Base-by-base conservation (phyloP, 2,113 vertebrate genomes). In the Motacilla tschutschensis region DNA sequence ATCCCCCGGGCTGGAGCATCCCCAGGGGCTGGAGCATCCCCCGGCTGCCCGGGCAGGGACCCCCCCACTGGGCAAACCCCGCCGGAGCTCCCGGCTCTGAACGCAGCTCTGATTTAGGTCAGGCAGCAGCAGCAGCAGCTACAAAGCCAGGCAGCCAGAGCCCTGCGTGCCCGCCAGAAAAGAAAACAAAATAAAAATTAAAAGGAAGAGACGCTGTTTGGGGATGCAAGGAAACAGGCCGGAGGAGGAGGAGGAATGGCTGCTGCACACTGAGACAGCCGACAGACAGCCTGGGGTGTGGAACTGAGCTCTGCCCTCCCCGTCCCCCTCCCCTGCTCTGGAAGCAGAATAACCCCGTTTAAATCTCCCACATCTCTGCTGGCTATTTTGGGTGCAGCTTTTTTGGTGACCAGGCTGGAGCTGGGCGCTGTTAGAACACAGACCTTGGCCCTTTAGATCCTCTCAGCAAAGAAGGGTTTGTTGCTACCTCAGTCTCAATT, bases 21-120 rank as follows among this genome's bases (percentile, higher is more conserved):
- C 18, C 28, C 3, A 33, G 11, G 50, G 29, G 12, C 18, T 2
- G 17, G 29, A 51, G 7, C 28, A 51, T 19, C 47, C 47, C 54
- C 28, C 31, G 15, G 47, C 17, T 26, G 51, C 70, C 48, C 6
- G 0, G 69, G n/a, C 57, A 25, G 65, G 25, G 70, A 36, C 44
- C 59, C 26, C 40, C 26, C 0, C 8, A 1, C 7, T 1, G 0
- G 53, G 71, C 63, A 71, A 38, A 51, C 16, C 38, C 14, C 0
- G 1, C 60, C 0, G 2, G 6, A 46, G 79, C 33, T 13, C 33
- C 60, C 9, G 0, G 46, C 35, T 1, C 35, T 9, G 21, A n/a
- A 41, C 1, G 1, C 12, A 1, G 41, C 14, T 1, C 36, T 59
- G 80, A 91, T 88, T 50, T 79, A 87, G 91, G 94, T 94, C 90